phyloP scores from a whole-genome alignment of 2,113 vertebrate species.

The Lagopus muta region DNA sequence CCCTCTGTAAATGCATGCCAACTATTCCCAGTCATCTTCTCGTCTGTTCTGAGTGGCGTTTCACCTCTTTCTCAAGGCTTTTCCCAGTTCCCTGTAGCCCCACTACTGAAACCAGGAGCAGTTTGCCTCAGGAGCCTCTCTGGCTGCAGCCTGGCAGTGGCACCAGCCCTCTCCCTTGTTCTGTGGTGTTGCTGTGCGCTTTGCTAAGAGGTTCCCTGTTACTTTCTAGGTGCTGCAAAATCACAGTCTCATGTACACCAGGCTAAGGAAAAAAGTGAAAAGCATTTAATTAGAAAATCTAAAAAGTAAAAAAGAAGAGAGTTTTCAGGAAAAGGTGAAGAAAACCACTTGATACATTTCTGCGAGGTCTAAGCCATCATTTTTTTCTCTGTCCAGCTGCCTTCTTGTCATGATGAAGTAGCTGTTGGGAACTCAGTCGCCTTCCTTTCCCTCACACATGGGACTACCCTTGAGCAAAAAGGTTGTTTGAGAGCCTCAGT shows the following conservation, averaged over 20 bases:
- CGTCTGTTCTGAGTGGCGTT: background rate
- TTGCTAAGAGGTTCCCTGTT: background rate
- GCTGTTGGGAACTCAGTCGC: background rate
- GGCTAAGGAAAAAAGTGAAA: background rate
- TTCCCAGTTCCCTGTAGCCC: accelerated
- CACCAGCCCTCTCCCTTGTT: background rate
- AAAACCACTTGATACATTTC: background rate
- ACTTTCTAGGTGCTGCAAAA: background rate
- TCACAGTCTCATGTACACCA: background rate
- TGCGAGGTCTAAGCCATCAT: background rate
- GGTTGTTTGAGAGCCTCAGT: accelerated
- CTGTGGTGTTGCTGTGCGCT: background rate
- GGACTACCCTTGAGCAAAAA: background rate
- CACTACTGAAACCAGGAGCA: background rate
- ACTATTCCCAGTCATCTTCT: background rate
- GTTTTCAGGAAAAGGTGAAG: background rate
- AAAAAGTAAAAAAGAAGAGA: background rate
- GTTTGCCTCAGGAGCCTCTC: background rate
- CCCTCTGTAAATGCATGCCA: background rate
- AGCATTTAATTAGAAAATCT: background rate
- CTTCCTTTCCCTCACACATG: accelerated
- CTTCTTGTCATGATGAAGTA: background rate
- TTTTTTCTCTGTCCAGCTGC: background rate
- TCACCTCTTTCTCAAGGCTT: background rate
- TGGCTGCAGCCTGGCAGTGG: accelerated